Conservation (phyloP, 37 sponge, comb jelly and placozoan species). For the Petrosia ficiformis region DNA sequence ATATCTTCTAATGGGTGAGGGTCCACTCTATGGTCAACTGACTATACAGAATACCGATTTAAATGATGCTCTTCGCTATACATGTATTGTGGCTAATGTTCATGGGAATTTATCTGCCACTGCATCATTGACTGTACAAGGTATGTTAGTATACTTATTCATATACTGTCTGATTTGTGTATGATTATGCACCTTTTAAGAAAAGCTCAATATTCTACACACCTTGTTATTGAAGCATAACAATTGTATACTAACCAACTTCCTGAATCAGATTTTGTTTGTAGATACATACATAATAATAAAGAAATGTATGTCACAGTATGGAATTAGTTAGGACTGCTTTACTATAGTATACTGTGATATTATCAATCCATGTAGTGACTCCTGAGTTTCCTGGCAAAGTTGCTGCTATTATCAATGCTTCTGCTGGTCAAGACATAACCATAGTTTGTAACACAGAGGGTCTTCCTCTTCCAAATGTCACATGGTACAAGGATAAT, state of each 20-base stretch:
- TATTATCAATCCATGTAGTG: too few species aligned
- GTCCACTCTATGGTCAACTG: neutral
- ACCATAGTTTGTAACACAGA: neutral
- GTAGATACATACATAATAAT: too few species aligned
- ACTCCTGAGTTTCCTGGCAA: neutral
- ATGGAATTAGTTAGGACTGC: too few species aligned
- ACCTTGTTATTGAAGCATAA: too few species aligned
- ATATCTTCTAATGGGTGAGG: neutral
- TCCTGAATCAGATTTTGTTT: too few species aligned
- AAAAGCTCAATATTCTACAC: too few species aligned
- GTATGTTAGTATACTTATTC: too few species aligned
- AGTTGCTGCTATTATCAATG: neutral
- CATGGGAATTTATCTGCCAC: neutral
- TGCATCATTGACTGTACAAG: neutral
- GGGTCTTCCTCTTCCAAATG: neutral
- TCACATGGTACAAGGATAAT: slow-evolving; percentile 6
- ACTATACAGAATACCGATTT: neutral
- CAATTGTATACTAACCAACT: too few species aligned
- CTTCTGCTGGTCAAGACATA: neutral
- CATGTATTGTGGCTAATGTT: neutral
- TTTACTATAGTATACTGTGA: too few species aligned
- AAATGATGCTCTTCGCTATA: neutral
- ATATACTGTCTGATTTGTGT: too few species aligned
- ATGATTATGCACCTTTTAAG: too few species aligned
- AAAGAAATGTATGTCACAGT: too few species aligned